Conservation (phyloP, 2,113 vertebrate species). For the Myotis lucifugus region DNA sequence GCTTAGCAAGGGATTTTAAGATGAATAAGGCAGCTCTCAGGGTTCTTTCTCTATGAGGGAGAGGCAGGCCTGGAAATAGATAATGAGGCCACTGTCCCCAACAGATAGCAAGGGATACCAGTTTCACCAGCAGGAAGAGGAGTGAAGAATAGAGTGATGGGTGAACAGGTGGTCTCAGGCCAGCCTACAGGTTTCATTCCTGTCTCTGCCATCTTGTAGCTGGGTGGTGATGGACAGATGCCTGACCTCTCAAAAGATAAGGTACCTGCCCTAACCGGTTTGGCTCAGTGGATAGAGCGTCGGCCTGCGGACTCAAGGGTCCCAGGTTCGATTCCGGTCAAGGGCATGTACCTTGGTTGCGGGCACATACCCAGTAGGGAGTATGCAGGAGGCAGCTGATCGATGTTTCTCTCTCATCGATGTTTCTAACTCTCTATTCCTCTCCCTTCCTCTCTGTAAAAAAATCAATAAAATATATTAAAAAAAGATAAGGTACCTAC, state of each 20-base stretch:
- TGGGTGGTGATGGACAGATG: background rate
- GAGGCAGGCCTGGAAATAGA: background rate
- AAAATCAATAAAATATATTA: too few species aligned
- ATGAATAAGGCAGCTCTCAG: background rate
- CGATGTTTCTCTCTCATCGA: too few species aligned
- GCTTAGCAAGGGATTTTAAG: background rate
- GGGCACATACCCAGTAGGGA: too few species aligned
- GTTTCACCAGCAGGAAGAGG: background rate
- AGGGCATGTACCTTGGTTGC: too few species aligned
- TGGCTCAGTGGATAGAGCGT: too few species aligned
- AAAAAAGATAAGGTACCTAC: background rate
- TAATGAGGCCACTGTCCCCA: background rate
- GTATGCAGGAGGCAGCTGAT: too few species aligned
- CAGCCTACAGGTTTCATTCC: background rate
- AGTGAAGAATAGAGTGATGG: background rate
- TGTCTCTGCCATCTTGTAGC: background rate
- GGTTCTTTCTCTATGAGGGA: background rate
- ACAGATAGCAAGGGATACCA: background rate
- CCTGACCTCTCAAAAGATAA: background rate
- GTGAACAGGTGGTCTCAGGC: background rate
- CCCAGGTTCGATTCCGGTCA: too few species aligned
- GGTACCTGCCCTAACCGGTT: too few species aligned
- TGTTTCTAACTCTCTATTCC: too few species aligned
- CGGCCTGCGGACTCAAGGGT: too few species aligned
- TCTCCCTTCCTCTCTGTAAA: too few species aligned